Conservation (phyloP, 1,140 invertebrate species). For the Pomacea maculata region DNA sequence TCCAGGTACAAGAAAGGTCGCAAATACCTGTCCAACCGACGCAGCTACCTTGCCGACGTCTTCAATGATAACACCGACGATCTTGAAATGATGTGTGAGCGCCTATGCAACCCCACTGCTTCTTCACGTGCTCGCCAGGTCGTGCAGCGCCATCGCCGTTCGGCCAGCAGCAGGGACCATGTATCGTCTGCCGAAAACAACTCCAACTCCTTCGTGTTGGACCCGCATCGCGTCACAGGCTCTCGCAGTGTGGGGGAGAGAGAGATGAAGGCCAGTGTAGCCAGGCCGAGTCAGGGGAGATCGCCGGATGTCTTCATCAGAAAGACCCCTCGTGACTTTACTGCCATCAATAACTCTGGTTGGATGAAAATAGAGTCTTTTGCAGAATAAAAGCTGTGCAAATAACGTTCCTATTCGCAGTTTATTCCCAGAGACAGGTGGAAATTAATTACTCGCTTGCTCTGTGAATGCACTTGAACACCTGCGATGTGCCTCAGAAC, state of each 20-base stretch:
- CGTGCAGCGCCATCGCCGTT: background rate
- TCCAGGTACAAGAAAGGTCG: conserved; percentile 14
- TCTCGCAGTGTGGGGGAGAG: background rate
- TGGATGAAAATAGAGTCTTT: too few relatives aligned
- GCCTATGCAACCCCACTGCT: conserved; percentile 8
- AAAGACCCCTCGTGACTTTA: too few relatives aligned
- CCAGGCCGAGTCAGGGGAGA: background rate
- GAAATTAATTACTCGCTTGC: too few relatives aligned
- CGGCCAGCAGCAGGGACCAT: background rate
- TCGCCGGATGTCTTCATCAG: too few relatives aligned
- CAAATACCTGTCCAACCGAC: background rate
- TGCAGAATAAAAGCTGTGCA: too few relatives aligned
- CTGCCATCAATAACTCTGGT: too few relatives aligned
- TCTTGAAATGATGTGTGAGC: background rate
- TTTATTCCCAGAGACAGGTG: too few relatives aligned
- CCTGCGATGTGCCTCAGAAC: too few relatives aligned
- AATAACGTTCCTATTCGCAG: too few relatives aligned
- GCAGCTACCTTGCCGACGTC: background rate
- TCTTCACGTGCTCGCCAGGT: conserved; percentile 17
- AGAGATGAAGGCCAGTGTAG: conserved; percentile 9
- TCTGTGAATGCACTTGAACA: too few relatives aligned
- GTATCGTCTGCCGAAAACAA: background rate
- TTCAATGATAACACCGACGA: background rate
- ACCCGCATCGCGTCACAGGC: conserved; percentile 2
- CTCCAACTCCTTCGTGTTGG: background rate